A percentile compares a stretch with the other conserved stretches of the same genome.
These are phyloP conservation scores for Festucalex cinctus DNA, from an alignment of 2,113 vertebrate species.

Conservation along the genomic window DNA sequence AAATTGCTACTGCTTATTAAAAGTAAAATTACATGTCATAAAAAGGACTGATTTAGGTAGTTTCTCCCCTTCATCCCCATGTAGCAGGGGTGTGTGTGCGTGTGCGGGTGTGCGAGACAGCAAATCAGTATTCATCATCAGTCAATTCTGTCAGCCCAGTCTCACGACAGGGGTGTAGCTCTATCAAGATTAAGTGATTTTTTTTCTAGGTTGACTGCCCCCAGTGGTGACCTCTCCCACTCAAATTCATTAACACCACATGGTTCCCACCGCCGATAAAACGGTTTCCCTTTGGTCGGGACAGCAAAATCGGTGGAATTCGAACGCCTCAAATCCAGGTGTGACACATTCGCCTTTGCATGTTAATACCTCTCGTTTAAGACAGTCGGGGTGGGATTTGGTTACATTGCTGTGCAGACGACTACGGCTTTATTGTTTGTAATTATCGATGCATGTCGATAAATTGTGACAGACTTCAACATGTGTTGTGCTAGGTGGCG, in stretches of 20 bases:
- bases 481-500: too few species aligned
- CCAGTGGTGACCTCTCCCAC: slow-evolving; percentile 42
- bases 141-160: slow-evolving; percentile 35
- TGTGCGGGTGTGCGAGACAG: slow-evolving; percentile 2
- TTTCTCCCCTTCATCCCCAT: slow-evolving; percentile 35
- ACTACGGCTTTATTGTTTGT: too few species aligned
- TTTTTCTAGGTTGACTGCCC: slow-evolving; percentile 49
- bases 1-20: slow-evolving; percentile 50
- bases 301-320: not conserved
- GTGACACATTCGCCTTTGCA: not conserved
- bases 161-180: slow-evolving; percentile 51
- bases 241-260: slow-evolving; percentile 25
- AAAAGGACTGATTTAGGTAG: slow-evolving; percentile 48
- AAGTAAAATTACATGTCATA: slow-evolving; percentile 46
- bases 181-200: slow-evolving; percentile 61
- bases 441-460: too few species aligned
- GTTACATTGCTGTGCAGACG: not conserved
- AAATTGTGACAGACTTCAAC: too few species aligned
- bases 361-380: not conserved
- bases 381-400: not conserved
- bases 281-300: slow-evolving; percentile 3
- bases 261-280: slow-evolving; percentile 19
- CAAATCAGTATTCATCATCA: slow-evolving; percentile 60
- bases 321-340: not conserved
- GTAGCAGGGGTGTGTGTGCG: slow-evolving; percentile 12